These are phyloP conservation scores for Drosophila trichaetosa DNA, from an alignment of 2,888 invertebrate genomes.

Conservation along the genomic window DNA sequence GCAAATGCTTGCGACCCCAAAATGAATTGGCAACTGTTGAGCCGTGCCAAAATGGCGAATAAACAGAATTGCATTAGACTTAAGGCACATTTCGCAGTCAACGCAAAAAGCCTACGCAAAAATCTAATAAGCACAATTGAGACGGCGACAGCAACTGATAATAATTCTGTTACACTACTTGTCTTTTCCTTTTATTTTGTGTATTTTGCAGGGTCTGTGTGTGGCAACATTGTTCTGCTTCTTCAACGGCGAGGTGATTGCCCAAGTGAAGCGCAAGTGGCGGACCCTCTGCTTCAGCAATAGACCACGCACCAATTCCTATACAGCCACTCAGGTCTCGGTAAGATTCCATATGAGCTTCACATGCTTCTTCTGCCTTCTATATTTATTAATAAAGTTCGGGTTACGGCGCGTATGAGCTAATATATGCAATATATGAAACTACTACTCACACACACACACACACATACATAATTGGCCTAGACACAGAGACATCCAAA, in stretches of 20 bases:
- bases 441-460: slow-evolving; percentile 5
- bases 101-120: neutral
- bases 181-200: neutral
- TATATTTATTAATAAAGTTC: slow-evolving; percentile 14
- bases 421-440: slow-evolving; percentile 41
- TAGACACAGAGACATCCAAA: slow-evolving; percentile 7
- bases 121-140: slow-evolving; percentile 45
- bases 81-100: slow-evolving; percentile 13
- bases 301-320: slow-evolving; percentile 92
- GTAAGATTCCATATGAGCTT: slow-evolving; percentile 87
- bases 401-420: slow-evolving; percentile 68
- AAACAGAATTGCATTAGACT: slow-evolving; percentile 59
- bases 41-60: slow-evolving; percentile 55
- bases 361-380: slow-evolving; percentile 61
- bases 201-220: slow-evolving; percentile 91
- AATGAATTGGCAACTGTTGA: slow-evolving; percentile 58
- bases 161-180: slow-evolving; percentile 3
- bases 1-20: slow-evolving; percentile 3
- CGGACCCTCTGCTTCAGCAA: slow-evolving; percentile 88
- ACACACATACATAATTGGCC: slow-evolving; percentile 15
- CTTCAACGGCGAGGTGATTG: slow-evolving; percentile 97
- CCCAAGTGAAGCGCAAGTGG: slow-evolving; percentile 93
- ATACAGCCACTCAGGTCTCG: slow-evolving; percentile 94
- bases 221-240: slow-evolving; percentile 97
- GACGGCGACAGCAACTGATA: slow-evolving; percentile 22